Evolutionary conservation across 2,888 invertebrate species (phyloP).

Genomic region (Prosapia bicincta): DNA sequence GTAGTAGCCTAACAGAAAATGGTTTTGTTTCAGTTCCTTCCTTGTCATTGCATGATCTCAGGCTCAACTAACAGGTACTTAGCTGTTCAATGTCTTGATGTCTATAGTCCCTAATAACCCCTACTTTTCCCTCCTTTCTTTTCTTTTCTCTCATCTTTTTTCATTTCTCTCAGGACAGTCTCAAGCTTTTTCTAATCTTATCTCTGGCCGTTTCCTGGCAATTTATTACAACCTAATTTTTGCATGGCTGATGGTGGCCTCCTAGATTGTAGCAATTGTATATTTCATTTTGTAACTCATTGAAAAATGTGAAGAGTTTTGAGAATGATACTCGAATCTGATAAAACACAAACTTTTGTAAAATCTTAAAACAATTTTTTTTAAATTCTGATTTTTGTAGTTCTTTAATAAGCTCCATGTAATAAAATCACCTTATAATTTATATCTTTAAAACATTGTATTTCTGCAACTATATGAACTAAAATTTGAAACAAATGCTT

Average conservation of each 20-base stretch:
- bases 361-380: too few relatives aligned
- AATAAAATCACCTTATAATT: too few relatives aligned
- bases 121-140: conserved; percentile 15
- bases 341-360: too few relatives aligned
- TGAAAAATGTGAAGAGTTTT: too few relatives aligned
- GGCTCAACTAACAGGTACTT: conserved; percentile 42
- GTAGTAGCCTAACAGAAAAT: conserved; percentile 24
- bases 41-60: conserved; percentile 43
- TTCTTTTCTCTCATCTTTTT: conserved; percentile 30
- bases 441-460: too few relatives aligned
- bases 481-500: too few relatives aligned
- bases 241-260: conserved; percentile 2
- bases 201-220: not conserved
- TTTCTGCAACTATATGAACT: too few relatives aligned
- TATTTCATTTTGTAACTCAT: too few relatives aligned
- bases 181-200: conserved; percentile 8
- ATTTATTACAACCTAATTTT: not conserved
- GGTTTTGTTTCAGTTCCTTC: conserved; percentile 43
- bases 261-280: not conserved
- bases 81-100: conserved; percentile 37
- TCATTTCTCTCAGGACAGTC: conserved; percentile 23
- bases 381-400: too few relatives aligned
- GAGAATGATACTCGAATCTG: too few relatives aligned
- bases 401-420: too few relatives aligned
- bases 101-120: conserved; percentile 29